phyloP scores from a whole-genome alignment of 2,888 invertebrate genomes.

The Synergus itoensis region DNA sequence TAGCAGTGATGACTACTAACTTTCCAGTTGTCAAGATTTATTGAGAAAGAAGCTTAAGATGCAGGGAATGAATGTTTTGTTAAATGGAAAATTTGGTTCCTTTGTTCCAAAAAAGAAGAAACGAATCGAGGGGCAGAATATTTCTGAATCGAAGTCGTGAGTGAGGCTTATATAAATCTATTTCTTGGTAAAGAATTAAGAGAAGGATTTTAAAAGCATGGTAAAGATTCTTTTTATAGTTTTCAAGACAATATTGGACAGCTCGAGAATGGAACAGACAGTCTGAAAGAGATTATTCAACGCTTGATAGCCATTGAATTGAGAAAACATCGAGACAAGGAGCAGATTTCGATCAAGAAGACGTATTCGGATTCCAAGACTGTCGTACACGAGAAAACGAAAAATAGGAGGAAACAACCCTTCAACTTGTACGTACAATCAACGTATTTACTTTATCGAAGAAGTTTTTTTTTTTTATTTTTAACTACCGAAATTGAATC shows the following conservation, averaged over 20 bases:
- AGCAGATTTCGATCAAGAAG: slow-evolving; percentile 45
- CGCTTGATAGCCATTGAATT: slow-evolving; percentile 53
- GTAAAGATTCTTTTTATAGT: background rate
- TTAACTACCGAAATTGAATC: background rate
- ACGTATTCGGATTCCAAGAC: slow-evolving; percentile 52
- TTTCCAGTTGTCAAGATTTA: background rate
- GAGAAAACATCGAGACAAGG: slow-evolving; percentile 48
- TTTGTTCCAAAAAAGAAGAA: background rate
- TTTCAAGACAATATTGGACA: background rate
- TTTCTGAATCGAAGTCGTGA: background rate
- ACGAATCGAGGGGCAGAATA: background rate
- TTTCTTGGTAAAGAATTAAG: background rate
- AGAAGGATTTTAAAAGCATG: background rate
- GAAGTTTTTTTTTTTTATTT: background rate
- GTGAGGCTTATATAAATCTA: background rate
- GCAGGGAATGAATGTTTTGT: background rate
- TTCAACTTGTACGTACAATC: slow-evolving; percentile 27
- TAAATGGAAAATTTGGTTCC: background rate
- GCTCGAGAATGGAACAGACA: background rate
- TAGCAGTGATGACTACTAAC: background rate
- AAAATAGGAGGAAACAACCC: background rate
- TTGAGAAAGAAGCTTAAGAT: background rate
- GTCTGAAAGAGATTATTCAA: slow-evolving; percentile 44
- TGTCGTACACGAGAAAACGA: slow-evolving; percentile 20
- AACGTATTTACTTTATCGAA: slow-evolving; percentile 13